Base-by-base conservation (phyloP, 2,113 vertebrate species). In the Furnarius figulus region DNA sequence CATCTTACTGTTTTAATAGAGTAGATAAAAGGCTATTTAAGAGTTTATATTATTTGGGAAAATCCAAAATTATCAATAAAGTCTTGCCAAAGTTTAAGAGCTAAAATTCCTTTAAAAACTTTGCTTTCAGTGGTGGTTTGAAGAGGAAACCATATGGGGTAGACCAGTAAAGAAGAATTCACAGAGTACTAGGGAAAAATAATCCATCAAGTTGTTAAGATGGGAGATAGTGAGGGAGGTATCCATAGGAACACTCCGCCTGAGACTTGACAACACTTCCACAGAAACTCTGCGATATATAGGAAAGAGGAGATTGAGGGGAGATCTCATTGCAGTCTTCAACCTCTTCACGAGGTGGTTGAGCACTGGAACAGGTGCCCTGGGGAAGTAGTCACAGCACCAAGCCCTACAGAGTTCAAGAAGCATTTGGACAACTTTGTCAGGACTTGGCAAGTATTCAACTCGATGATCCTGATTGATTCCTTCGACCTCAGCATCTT, bases 261-360 rank as follows among this genome's bases (percentile, higher is more conserved):
- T 65, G 61, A 71, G 47, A 85, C 19, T 58, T 71, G 14, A 3
- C 42, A 93, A 6, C 3, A 9, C 55, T 66, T 79, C 40, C 49
- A 72, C 53, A 52, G 35, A 31, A 87, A 50, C 21, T 53, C 25
- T 50, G 37, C 63, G 33, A 17, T 30, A 7, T 8, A 25, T 39
- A 30, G 46, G 44, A 35, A 44, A 37, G 33, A 75, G 24, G 30
- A 53, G 28, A 53, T 28, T n/a, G 16, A 75, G 24, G 6, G 16
- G 13, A 46, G 24, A 46, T 15, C 52, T 39, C 2, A 0, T 28
- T 28, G 33, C 9, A 19, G 10, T 53, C 42, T 8, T 61, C 28
- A 67, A 10, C 20, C 12, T 0, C 3, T 3, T 61, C 28, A 25
- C 14, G 7, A 15, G 20, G 1, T n/a, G 8, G 6, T 2, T 67